phyloP scores from a whole-genome alignment of 2,888 invertebrate species.

The Lasius platythorax region DNA sequence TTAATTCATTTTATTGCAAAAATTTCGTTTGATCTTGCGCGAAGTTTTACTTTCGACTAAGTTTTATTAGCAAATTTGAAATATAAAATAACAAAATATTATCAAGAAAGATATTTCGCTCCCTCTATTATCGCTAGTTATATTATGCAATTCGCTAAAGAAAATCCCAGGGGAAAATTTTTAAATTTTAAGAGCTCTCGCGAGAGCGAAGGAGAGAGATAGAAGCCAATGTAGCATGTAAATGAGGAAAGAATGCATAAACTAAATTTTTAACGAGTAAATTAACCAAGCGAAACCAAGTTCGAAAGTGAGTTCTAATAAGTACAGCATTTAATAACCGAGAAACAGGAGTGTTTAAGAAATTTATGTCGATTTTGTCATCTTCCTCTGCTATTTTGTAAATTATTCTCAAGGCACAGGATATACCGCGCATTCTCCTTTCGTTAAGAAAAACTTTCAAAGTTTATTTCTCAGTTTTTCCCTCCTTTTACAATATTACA shows the following conservation, averaged over 20 bases:
- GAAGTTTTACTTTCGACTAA: neutral
- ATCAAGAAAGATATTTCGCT: neutral
- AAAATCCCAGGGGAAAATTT: neutral
- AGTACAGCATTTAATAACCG: neutral
- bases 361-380: neutral
- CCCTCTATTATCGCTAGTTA: neutral
- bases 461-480: neutral
- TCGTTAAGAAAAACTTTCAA: neutral
- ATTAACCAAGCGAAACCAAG: neutral
- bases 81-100: neutral
- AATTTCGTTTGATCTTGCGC: neutral
- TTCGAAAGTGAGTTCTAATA: neutral
- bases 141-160: neutral
- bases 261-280: neutral
- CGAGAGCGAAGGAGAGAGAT: neutral
- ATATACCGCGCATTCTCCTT: neutral
- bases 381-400: neutral
- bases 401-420: neutral
- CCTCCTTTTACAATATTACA: too few relatives aligned
- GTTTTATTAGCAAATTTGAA: neutral
- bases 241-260: neutral
- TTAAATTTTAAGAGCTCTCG: neutral
- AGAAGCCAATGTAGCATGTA: neutral
- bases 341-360: neutral
- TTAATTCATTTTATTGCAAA: neutral